Percentiles rank a stretch among this genome's conserved stretches.
Evolutionary conservation across 2,113 vertebrate species (phyloP).

Genomic region (Phrynocephalus versicolor): DNA sequence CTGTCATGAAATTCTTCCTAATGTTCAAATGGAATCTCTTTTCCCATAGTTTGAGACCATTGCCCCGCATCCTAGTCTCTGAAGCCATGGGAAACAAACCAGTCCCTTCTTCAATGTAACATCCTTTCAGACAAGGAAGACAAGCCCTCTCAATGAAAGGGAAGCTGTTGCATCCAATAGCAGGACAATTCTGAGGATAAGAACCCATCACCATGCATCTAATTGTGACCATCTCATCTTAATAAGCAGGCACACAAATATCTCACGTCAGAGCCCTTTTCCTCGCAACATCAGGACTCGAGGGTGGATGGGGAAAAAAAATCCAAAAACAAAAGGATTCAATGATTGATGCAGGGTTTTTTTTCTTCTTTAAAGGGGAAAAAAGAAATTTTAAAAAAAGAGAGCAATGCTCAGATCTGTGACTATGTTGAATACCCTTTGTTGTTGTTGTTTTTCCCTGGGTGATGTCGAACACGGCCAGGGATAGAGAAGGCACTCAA

Average conservation of each 20-base stretch:
- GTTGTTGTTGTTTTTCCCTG: constrained; percentile 55
- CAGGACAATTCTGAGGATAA: constrained; percentile 57
- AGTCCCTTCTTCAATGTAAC: too few relatives aligned
- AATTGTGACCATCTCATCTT: constrained; percentile 59
- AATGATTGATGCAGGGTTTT: constrained; percentile 39
- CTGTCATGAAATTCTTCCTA: too few relatives aligned
- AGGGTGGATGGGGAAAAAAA: too few relatives aligned
- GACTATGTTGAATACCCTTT: constrained; percentile 50
- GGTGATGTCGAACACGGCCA: constrained; percentile 54
- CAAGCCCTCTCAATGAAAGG: too few relatives aligned
- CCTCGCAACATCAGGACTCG: constrained; percentile 39
- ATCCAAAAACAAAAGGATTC: too few relatives aligned
- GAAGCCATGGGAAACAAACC: too few relatives aligned
- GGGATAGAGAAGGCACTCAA: constrained; percentile 43
- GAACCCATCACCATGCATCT: constrained; percentile 42
- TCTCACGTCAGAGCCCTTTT: constrained; percentile 50
- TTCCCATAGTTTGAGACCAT: too few relatives aligned
- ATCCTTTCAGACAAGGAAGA: too few relatives aligned
- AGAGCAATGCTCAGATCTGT: constrained; percentile 12
- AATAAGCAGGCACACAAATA: constrained; percentile 47
- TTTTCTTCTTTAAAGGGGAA: not conserved
- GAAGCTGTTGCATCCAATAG: not conserved
- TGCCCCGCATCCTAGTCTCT: too few relatives aligned
- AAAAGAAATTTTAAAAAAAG: not conserved
- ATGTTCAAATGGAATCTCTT: too few relatives aligned